Conservation (phyloP, 2,888 invertebrate genomes). For the Crepidodera aurea region DNA sequence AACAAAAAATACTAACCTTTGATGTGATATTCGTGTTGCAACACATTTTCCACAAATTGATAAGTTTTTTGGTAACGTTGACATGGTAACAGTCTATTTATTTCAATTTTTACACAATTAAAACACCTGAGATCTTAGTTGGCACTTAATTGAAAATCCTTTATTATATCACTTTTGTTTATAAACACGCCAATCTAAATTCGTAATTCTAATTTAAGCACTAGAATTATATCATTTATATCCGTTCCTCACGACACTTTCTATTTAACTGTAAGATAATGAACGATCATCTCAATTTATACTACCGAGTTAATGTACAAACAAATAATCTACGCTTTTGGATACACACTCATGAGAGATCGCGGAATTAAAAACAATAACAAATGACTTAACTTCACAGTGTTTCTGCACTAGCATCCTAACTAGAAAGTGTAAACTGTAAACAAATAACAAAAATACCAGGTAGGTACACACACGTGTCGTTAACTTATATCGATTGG, state of each 20-base stretch:
- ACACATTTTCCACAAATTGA: slow-evolving; percentile 55
- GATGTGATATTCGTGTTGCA: slow-evolving; percentile 40
- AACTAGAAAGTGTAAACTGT: background rate
- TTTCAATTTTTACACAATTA: background rate
- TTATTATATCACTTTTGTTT: background rate
- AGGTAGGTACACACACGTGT: background rate
- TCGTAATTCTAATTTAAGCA: background rate
- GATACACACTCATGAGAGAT: too few species aligned
- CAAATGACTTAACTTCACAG: background rate
- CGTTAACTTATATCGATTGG: background rate
- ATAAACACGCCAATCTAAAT: background rate
- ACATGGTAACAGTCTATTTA: slow-evolving; percentile 48
- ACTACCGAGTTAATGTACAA: background rate
- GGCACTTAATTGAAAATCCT: background rate
- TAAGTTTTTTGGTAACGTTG: slow-evolving; percentile 56
- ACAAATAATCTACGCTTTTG: background rate
- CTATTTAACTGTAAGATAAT: background rate
- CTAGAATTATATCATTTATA: background rate
- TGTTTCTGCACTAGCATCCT: too few species aligned
- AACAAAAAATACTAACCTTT: slow-evolving; percentile 22
- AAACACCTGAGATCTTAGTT: background rate
- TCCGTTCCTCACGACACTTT: background rate
- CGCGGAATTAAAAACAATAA: background rate
- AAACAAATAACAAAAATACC: slow-evolving; percentile 3
- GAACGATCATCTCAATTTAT: background rate